Evolutionary conservation across 2,113 vertebrate species (phyloP), one percentile per base, ranked within the genome.

Genomic region (Pseudopodoces humilis): DNA sequence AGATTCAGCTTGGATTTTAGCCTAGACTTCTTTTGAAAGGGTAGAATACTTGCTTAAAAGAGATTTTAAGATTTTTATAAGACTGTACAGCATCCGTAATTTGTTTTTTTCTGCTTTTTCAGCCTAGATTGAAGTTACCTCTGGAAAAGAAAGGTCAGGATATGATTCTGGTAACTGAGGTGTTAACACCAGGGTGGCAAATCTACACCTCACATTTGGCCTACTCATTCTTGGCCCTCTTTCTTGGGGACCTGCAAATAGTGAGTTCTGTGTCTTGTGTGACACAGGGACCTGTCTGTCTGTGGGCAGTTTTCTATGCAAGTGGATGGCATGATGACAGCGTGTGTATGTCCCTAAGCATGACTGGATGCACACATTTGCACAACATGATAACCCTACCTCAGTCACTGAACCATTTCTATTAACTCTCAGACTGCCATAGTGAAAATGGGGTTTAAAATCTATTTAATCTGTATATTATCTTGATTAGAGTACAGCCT

Each of bases 401-500:
- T 76, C 70, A 4, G n/a, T 53, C 53, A 23, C 43, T 30, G 18
- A 72, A 20, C 19, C 6, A 1, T n/a, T 46, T 76, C 55, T 46
- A 6, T 47, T 72, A 75, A 76, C 83, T 43, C 5, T 83, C 62
- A 52, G 23, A 12, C 39, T 63, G 52, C 60, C 47, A 21, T 28
- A 58, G 78, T 3, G 5, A 70, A 52, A 67, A 70, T 0, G 30
- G 4, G 15, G 49, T 53, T 30, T 27, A 28, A 78, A 88, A 28
- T 30, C n/a, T 75, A 19, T 31, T 33, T 46, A 37, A 67, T 58
- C 28, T 52, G 2, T 14, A 18, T 0, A 0, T 63, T 67, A 39
- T 8, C 30, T 44, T 70, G 69, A 50, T 41, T 60, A 18, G 33
- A 33, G 19, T 21, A 55, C 25, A 44, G 39, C 13, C 37, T 83